Conservation (phyloP, 23 tunicate genomes). For the Aplidium turbinatum region DNA sequence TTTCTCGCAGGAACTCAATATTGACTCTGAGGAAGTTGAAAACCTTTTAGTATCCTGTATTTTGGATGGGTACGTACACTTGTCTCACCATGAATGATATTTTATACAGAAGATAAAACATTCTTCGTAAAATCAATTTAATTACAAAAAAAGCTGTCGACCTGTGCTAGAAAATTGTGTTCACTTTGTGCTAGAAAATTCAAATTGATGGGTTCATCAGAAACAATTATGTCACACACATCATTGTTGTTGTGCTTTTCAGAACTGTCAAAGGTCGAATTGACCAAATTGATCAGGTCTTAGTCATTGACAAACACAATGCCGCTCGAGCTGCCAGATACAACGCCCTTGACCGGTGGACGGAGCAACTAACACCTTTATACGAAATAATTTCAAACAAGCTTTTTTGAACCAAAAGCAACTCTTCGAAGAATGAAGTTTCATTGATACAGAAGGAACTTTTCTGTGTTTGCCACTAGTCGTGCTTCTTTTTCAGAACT, state of each 20-base stretch:
- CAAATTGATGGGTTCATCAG: not conserved
- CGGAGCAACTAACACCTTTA: slow-evolving; percentile 73
- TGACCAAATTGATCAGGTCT: slow-evolving; percentile 81
- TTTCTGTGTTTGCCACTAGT: too few relatives aligned
- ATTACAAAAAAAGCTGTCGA: not conserved
- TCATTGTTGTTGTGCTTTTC: slow-evolving; percentile 2
- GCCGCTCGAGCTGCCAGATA: slow-evolving; percentile 64
- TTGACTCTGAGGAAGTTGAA: slow-evolving; percentile 87
- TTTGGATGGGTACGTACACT: slow-evolving; percentile 75
- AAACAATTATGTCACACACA: not conserved
- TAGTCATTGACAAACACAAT: slow-evolving; percentile 72
- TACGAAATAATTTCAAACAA: slow-evolving; percentile 62
- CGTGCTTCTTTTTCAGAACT: too few relatives aligned
- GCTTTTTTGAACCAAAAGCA: slow-evolving; percentile 46
- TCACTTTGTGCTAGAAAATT: not conserved
- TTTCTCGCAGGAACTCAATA: slow-evolving; percentile 75
- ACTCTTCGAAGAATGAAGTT: too few relatives aligned
- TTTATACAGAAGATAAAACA: not conserved
- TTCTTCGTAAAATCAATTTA: not conserved
- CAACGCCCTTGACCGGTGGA: slow-evolving; percentile 85
- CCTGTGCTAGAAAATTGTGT: not conserved
- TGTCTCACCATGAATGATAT: not conserved
- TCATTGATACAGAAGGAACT: too few relatives aligned
- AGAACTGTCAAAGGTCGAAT: slow-evolving; percentile 85
- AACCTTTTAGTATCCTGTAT: slow-evolving; percentile 84